Evolutionary conservation across 2,797 vertebrate genomes (phyloP).

Genomic region (Pelochelys cantorii): DNA sequence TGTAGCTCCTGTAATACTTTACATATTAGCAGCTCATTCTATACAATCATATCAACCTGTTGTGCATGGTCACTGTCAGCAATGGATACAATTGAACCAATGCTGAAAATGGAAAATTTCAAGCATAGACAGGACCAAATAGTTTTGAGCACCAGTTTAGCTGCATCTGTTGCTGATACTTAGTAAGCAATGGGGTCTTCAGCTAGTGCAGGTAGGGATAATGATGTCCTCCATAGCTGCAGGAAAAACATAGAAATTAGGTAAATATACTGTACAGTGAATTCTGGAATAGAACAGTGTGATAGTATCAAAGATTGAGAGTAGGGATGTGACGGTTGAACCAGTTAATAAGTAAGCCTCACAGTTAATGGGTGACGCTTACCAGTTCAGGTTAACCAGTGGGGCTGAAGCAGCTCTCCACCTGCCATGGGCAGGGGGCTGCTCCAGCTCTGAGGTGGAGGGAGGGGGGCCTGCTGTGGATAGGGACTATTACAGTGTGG

Average conservation of each 20-base stretch:
- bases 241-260: neutral
- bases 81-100: neutral
- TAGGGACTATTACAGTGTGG: no score
- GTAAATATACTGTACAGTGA: no score
- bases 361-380: no score
- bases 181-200: neutral
- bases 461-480: no score
- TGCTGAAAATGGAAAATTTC: neutral
- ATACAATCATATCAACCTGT: neutral
- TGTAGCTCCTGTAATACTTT: accelerated
- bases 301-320: neutral
- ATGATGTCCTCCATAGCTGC: neutral
- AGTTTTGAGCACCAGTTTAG: neutral
- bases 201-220: neutral
- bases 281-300: neutral
- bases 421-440: no score
- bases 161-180: neutral
- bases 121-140: neutral
- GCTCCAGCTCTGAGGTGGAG: no score
- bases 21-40: neutral
- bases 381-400: no score
- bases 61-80: neutral
- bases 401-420: no score
- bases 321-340: no score
- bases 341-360: no score